Evolutionary conservation across 2,113 vertebrate genomes (phyloP).

Genomic region (Propithecus coquereli): DNA sequence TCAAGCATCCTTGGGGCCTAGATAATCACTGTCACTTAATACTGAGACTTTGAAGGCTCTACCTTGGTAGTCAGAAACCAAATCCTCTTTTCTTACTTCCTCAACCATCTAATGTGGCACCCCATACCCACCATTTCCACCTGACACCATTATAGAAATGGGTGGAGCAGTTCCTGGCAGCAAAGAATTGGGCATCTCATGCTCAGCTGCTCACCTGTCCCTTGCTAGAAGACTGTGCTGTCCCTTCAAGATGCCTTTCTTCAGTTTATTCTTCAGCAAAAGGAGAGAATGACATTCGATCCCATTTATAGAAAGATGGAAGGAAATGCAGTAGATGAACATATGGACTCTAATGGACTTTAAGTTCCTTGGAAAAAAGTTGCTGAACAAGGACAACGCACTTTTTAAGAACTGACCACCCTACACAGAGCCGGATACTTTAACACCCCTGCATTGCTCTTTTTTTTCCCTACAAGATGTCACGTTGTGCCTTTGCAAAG

Average conservation of each 20-base stretch:
- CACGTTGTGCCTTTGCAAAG: background rate
- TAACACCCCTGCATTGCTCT: background rate
- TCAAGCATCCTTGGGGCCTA: background rate
- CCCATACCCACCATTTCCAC: background rate
- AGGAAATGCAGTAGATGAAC: background rate
- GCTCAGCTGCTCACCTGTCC: background rate
- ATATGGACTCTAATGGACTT: background rate
- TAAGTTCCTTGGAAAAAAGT: background rate
- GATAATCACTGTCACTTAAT: background rate
- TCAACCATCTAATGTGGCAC: too few species aligned
- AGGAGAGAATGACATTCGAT: background rate
- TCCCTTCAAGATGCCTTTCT: background rate
- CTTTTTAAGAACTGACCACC: background rate
- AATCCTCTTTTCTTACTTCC: background rate
- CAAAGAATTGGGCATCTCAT: background rate
- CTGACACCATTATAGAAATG: background rate
- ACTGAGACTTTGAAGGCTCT: background rate
- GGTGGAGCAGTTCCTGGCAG: background rate
- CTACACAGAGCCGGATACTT: background rate
- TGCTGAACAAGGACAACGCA: background rate
- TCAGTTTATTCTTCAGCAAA: background rate
- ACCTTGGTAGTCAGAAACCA: background rate
- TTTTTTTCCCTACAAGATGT: slow-evolving; percentile 16
- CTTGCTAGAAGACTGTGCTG: background rate
- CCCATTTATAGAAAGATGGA: background rate